phyloP scores from a whole-genome alignment of 2,113 vertebrate genomes.

The Vombatus ursinus region DNA sequence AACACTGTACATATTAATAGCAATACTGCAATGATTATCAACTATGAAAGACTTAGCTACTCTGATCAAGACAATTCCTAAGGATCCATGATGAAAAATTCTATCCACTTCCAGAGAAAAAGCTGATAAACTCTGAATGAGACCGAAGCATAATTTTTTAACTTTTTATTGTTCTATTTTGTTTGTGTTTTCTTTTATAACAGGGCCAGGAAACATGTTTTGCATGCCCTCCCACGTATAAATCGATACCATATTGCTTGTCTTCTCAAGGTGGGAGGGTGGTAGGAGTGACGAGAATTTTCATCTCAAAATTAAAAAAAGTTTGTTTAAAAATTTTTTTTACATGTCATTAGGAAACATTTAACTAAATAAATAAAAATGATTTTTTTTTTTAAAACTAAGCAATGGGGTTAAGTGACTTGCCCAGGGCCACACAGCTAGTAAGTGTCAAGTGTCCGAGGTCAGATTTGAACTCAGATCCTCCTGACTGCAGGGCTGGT shows the following conservation, averaged over 20 bases:
- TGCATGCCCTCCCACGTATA: neutral
- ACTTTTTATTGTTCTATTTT: neutral
- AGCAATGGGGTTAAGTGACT: no score
- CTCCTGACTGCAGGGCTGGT: no score
- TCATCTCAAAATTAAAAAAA: constrained; percentile 42
- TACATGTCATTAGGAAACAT: neutral
- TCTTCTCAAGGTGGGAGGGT: neutral
- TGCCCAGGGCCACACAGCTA: no score
- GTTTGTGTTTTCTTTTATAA: neutral
- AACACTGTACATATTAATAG: neutral
- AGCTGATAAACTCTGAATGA: neutral
- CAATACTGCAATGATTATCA: neutral
- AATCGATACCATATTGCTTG: neutral
- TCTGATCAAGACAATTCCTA: neutral
- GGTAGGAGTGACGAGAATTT: neutral
- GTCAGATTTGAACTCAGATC: no score
- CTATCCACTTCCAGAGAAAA: neutral
- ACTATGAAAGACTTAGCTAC: neutral
- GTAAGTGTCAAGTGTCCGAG: no score
- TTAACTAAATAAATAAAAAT: constrained; percentile 16
- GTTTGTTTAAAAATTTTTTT: constrained; percentile 1
- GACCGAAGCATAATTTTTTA: neutral
- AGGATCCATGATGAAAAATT: neutral
- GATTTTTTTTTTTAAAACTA: no score
- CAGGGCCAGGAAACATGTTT: neutral